These are phyloP conservation scores for Mellivora capensis DNA, from an alignment of 2,113 vertebrate species.

Conservation along the genomic window DNA sequence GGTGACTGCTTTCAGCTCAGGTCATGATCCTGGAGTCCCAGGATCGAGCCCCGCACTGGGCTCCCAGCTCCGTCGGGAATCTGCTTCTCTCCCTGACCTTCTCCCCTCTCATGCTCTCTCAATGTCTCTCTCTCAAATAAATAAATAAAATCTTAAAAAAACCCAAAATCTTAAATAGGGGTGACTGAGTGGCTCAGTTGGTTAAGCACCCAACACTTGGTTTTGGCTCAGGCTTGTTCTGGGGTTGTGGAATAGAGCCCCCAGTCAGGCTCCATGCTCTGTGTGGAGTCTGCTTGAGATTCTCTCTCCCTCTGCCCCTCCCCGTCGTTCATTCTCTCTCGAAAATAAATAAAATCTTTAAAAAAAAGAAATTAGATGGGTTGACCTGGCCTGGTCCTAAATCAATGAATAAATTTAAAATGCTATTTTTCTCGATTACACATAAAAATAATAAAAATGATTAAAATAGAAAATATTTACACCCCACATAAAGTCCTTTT, in stretches of 20 bases:
- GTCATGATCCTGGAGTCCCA: too few relatives aligned
- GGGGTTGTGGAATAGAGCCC: not conserved
- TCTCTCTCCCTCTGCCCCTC: not conserved
- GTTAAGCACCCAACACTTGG: not conserved
- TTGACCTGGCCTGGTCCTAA: not conserved
- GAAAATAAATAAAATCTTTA: not conserved
- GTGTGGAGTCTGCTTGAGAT: not conserved
- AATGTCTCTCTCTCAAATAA: too few relatives aligned
- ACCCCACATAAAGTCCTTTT: not conserved
- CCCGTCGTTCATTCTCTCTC: not conserved
- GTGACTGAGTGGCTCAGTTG: not conserved
- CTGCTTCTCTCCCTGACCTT: too few relatives aligned
- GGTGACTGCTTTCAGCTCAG: not conserved
- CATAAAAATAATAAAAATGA: not conserved
- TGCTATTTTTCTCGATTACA: not conserved
- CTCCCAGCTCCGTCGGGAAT: too few relatives aligned
- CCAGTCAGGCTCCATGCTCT: not conserved
- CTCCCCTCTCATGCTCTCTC: too few relatives aligned
- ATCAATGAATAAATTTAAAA: constrained; percentile 10
- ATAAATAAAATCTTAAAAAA: too few relatives aligned
- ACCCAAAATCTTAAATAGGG: not conserved
- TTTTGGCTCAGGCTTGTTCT: not conserved
- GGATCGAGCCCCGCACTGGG: too few relatives aligned
- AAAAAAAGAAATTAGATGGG: not conserved
- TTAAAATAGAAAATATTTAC: not conserved